Percentiles rank a stretch among this genome's conserved stretches.
These are phyloP conservation scores for Brachionus asplanchnoidis DNA, from an alignment of 1,140 invertebrate species.

Conservation along the genomic window DNA sequence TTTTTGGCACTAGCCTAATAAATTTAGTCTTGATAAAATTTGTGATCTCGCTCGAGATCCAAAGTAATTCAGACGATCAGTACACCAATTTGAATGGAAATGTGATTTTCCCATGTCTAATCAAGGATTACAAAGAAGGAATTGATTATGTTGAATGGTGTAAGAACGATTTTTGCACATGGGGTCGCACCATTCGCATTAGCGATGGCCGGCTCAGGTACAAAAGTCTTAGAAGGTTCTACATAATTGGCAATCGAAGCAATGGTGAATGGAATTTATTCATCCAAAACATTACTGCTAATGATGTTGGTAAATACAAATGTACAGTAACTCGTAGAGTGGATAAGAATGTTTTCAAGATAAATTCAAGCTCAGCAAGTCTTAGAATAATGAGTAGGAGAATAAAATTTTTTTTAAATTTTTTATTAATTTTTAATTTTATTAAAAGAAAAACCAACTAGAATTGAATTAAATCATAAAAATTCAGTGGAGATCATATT, in stretches of 20 bases:
- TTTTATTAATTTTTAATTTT: not conserved
- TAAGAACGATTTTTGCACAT: conserved; percentile 41
- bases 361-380: not conserved
- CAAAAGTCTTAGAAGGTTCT: not conserved
- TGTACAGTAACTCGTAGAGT: conserved; percentile 22
- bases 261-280: conserved; percentile 39
- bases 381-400: conserved; percentile 19
- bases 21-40: not conserved
- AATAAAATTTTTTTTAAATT: not conserved
- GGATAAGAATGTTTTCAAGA: not conserved
- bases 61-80: not conserved
- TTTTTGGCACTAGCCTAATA: not conserved
- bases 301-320: conserved; percentile 21
- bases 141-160: conserved; percentile 32
- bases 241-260: conserved; percentile 9
- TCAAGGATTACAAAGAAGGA: conserved; percentile 14
- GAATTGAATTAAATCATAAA: not conserved
- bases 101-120: not conserved
- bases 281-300: conserved; percentile 3
- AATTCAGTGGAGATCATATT: not conserved
- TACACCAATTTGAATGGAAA: not conserved
- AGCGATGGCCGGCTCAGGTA: not conserved
- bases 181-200: not conserved
- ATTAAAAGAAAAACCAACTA: not conserved
- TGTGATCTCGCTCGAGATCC: not conserved